These are phyloP conservation scores for Tiliacea citrago DNA, from an alignment of 2,888 invertebrate species.

Conservation along the genomic window DNA sequence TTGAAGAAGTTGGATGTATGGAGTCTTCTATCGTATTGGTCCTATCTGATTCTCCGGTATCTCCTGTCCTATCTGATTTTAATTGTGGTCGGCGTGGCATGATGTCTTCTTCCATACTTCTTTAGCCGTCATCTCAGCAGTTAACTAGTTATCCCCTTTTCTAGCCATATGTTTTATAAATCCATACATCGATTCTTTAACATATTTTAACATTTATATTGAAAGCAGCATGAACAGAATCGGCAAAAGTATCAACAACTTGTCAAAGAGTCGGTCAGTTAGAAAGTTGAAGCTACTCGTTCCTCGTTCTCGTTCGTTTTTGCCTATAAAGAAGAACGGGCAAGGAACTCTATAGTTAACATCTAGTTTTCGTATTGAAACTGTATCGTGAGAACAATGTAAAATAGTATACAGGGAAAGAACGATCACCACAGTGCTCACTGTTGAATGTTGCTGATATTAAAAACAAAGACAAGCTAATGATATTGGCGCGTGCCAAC, in stretches of 20 bases:
- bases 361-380: not conserved
- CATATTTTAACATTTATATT: not conserved
- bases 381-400: not conserved
- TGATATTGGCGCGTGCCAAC: slow-evolving; percentile 31
- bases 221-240: not conserved
- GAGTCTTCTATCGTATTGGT: not conserved
- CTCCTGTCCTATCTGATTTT: not conserved
- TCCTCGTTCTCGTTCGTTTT: no score
- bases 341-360: not conserved
- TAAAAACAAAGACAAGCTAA: slow-evolving; percentile 17
- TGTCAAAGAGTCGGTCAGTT: no score
- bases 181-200: not conserved
- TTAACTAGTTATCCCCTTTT: not conserved
- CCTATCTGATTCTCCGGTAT: not conserved
- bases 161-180: not conserved
- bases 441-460: slow-evolving; percentile 4
- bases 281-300: no score
- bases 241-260: not conserved
- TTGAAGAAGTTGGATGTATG: not conserved
- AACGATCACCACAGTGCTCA: not conserved
- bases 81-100: not conserved
- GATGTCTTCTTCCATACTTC: not conserved
- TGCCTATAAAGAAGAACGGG: not conserved
- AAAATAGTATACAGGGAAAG: not conserved
- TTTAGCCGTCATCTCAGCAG: not conserved